Evolutionary conservation across 2,888 invertebrate species (phyloP).

Genomic region (Ophonus ardosiacus): DNA sequence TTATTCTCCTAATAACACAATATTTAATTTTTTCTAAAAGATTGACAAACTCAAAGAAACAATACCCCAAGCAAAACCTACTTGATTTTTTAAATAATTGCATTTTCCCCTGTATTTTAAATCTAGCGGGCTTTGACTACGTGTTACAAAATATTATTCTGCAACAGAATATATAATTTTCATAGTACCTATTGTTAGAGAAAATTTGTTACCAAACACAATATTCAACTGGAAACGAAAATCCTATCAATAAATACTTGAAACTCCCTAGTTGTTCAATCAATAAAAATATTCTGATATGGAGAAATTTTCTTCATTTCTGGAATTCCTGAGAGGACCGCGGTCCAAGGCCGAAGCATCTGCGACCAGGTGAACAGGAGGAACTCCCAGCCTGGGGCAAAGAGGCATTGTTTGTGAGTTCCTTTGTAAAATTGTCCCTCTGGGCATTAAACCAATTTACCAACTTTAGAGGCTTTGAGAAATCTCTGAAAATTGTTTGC

Average conservation of each 20-base stretch:
- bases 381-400: background rate
- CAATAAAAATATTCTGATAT: slow-evolving; percentile 35
- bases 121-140: too few relatives aligned
- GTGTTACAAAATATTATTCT: too few relatives aligned
- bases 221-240: background rate
- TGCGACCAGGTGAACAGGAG: background rate
- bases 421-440: slow-evolving; percentile 52
- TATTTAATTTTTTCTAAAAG: too few relatives aligned
- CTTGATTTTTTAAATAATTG: too few relatives aligned
- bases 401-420: slow-evolving; percentile 49
- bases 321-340: background rate
- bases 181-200: too few relatives aligned
- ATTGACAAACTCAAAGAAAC: too few relatives aligned
- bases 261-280: background rate
- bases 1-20: too few relatives aligned
- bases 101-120: too few relatives aligned
- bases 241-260: background rate
- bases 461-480: slow-evolving; percentile 49
- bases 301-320: background rate
- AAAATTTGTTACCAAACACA: background rate
- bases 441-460: slow-evolving; percentile 57
- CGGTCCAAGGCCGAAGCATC: background rate
- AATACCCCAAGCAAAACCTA: too few relatives aligned
- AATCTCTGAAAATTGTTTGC: background rate
- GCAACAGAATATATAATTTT: too few relatives aligned